Base-by-base conservation (phyloP, 1,140 invertebrate genomes). In the Phortica variegata region DNA sequence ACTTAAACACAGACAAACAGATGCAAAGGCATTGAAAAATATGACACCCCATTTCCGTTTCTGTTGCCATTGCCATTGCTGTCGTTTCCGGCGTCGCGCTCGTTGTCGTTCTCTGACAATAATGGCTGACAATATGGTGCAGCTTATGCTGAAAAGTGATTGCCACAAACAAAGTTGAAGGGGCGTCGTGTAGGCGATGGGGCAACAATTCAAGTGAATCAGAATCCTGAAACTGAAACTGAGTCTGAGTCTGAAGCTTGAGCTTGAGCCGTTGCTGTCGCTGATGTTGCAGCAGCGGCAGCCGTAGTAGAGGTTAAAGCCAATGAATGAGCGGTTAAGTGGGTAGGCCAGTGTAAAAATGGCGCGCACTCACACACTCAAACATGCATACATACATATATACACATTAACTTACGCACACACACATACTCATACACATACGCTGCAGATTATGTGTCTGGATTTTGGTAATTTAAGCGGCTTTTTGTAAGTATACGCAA, bases 121-220 rank as follows among this genome's bases (percentile, higher is more conserved):
- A 62, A 62, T 62, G 60, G 60, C 60, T 59, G 60, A 62, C 60
- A 63, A 63, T 63, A 63, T 62, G 60, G 60, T 60, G 56, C 60
- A 55, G 60, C 60, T 63, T 63, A 63, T 60, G 56, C 60, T 58
- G 47, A 62, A 54, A 63, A 63, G 56, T 63, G 60, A 62, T 62
- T 62, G 60, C 60, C 54, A 37, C 47, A 48, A n/a, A n/a, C n/a
- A n/a, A n/a, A n/a, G n/a, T n/a, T n/a, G n/a, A n/a, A n/a, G n/a
- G n/a, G n/a, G n/a, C n/a, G n/a, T n/a, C n/a, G n/a, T n/a, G n/a
- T n/a, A n/a, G n/a, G n/a, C n/a, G n/a, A n/a, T n/a, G n/a, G n/a
- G n/a, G n/a, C n/a, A n/a, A n/a, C n/a, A n/a, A n/a, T n/a, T n/a
- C n/a, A n/a, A n/a, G n/a, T n/a, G n/a, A n/a, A n/a, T n/a, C n/a